These are phyloP conservation scores for Psammodynastes pulverulentus DNA, from an alignment of 2,113 vertebrate species.

Conservation along the genomic window DNA sequence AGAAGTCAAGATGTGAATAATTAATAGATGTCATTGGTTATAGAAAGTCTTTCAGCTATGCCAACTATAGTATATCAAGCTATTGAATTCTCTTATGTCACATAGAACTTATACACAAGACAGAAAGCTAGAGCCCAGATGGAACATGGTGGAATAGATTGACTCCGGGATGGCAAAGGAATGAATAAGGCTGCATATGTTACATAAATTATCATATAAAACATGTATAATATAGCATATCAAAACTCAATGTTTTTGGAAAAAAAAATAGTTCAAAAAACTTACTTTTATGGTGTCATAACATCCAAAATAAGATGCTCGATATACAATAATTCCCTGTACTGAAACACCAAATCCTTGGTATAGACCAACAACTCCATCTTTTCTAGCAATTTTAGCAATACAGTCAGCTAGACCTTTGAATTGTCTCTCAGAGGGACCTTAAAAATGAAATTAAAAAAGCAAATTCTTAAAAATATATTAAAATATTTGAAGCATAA, in stretches of 20 bases:
- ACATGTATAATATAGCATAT: neutral
- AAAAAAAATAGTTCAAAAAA: slow-evolving; percentile 15
- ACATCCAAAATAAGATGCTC: slow-evolving; percentile 61
- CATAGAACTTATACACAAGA: neutral
- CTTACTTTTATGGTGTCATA: slow-evolving; percentile 60
- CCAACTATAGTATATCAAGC: neutral
- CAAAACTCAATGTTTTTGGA: neutral
- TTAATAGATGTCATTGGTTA: neutral
- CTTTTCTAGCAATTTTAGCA: slow-evolving; percentile 48
- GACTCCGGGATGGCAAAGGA: neutral
- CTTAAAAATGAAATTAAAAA: slow-evolving; percentile 21
- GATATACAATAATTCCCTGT: slow-evolving; percentile 57
- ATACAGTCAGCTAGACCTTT: slow-evolving; percentile 58
- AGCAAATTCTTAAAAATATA: neutral
- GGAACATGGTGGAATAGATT: neutral
- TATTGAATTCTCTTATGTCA: neutral
- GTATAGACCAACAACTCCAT: slow-evolving; percentile 53
- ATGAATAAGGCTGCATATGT: neutral
- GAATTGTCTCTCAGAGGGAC: slow-evolving; percentile 56
- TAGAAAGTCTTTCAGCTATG: neutral
- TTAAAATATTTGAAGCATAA: neutral
- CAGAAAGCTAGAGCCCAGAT: neutral
- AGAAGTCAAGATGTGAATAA: neutral
- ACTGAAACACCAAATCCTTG: slow-evolving; percentile 58
- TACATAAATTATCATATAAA: neutral